These are phyloP conservation scores for Sphaerophoria taeniata DNA, from an alignment of 2,888 invertebrate species.

Conservation along the genomic window DNA sequence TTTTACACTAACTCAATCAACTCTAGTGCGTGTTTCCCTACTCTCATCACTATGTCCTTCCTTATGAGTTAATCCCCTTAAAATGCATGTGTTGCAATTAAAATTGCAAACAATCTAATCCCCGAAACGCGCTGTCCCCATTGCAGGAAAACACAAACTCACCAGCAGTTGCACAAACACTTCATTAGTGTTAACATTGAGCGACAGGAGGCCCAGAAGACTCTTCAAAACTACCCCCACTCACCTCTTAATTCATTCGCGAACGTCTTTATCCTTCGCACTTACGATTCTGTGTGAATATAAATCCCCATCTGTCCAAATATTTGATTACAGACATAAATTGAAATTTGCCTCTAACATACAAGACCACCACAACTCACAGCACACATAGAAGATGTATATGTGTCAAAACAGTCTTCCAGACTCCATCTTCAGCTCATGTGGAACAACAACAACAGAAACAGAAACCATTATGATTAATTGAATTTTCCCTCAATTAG, in stretches of 20 bases:
- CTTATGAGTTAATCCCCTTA: constrained; percentile 63
- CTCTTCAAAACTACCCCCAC: neutral
- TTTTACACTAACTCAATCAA: constrained; percentile 47
- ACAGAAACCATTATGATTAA: constrained; percentile 53
- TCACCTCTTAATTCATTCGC: neutral
- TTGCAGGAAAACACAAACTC: constrained; percentile 12
- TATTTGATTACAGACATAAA: constrained; percentile 73
- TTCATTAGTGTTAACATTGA: constrained; percentile 67
- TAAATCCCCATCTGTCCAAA: constrained; percentile 71
- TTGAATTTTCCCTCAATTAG: constrained; percentile 70
- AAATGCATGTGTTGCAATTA: constrained; percentile 71
- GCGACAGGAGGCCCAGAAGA: constrained; percentile 47
- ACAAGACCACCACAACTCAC: constrained; percentile 22
- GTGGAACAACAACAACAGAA: constrained; percentile 24
- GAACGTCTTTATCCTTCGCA: neutral
- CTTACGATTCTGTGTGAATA: constrained; percentile 5
- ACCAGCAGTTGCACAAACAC: constrained; percentile 61
- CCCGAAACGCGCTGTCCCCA: constrained; percentile 50
- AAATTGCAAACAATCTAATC: constrained; percentile 73
- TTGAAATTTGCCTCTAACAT: constrained; percentile 51
- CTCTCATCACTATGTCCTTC: constrained; percentile 36
- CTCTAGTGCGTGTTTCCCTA: constrained; percentile 7
- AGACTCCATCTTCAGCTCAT: constrained; percentile 4
- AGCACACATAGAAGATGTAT: neutral
- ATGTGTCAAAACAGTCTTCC: neutral